Evolutionary conservation across 2,797 vertebrate genomes (phyloP).

Genomic region (Podarcis siculus): DNA sequence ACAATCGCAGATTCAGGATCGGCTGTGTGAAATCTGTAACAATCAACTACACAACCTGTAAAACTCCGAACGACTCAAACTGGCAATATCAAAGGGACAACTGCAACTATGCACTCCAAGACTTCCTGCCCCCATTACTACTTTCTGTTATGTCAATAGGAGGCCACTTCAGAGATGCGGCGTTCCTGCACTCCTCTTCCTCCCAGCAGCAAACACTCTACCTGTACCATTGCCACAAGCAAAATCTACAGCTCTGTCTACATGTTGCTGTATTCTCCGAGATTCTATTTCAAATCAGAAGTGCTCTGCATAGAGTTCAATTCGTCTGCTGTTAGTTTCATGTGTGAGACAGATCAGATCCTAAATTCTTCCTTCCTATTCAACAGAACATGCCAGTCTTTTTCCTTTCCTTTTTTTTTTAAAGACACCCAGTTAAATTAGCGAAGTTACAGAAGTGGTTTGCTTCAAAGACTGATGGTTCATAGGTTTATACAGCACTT

Average conservation of each 20-base stretch:
- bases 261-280: neutral
- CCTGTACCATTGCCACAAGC: neutral
- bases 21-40: no score
- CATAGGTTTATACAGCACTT: slow-evolving; percentile 17
- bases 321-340: neutral
- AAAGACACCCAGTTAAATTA: neutral
- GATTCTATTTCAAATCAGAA: slow-evolving; percentile 20
- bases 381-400: neutral
- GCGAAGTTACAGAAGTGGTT: neutral
- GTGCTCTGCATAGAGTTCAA: neutral
- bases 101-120: neutral
- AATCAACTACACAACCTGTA: neutral
- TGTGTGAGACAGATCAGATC: neutral
- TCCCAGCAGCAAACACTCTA: no score
- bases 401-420: neutral
- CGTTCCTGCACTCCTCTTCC: neutral
- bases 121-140: neutral
- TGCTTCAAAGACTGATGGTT: slow-evolving; percentile 25
- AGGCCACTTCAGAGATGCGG: neutral
- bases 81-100: no score
- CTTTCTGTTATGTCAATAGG: neutral
- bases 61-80: neutral
- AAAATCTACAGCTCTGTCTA: neutral
- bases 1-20: no score
- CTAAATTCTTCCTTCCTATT: neutral